Evolutionary conservation across 35 echinoderm and acorn worm genomes (phyloP), one percentile per base, ranked within the genome.

Genomic region (Patiria miniata): DNA sequence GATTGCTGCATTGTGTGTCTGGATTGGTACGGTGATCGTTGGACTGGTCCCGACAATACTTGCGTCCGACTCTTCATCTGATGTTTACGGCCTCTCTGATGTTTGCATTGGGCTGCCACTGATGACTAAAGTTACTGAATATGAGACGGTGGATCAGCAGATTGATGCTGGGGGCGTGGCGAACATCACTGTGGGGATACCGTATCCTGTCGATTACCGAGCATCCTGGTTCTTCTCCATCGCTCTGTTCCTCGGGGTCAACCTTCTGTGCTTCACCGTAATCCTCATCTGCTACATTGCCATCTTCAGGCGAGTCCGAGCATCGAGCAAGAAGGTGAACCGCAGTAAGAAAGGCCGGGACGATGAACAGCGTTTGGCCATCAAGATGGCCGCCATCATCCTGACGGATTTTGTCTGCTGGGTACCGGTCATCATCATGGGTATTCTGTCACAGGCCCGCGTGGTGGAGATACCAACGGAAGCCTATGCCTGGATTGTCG

Each of bases 351-450:
- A 90, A 40, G 73, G n/a, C n/a, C n/a, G 59, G 19, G 86, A 82
- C 15, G 86, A 52, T 39, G 89, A 95, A 56, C 53, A 91, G 9
- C 91, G 42, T 28, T 90, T 97, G 87, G 95, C 95, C 14, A 34
- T 79, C 21, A 93, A 85, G 56, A 97, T 93, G 95, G 83, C 87
- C 0, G 23, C 93, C n/a, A 87, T 97, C n/a, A 91, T 97, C 30
- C 54, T 77, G 6, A 97, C 95, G 10, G 91, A 97, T 78, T 86
- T 97, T 54, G 52, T 90, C 16, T 97, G 95, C 55, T 97, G 95
- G 95, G 54, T 91, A 52, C 95, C 95, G 19, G 86, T 97, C 37
- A 93, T 97, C 21, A 87, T 97, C 5, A 78, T 97, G 28, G 91
- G 91, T 1, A 86, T 97, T 39, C 61, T 93, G 18, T 88, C 87